Evolutionary conservation across 2,888 invertebrate genomes (phyloP), one percentile per base, ranked within the genome.

Genomic region (Caenorhabditis sinica): DNA sequence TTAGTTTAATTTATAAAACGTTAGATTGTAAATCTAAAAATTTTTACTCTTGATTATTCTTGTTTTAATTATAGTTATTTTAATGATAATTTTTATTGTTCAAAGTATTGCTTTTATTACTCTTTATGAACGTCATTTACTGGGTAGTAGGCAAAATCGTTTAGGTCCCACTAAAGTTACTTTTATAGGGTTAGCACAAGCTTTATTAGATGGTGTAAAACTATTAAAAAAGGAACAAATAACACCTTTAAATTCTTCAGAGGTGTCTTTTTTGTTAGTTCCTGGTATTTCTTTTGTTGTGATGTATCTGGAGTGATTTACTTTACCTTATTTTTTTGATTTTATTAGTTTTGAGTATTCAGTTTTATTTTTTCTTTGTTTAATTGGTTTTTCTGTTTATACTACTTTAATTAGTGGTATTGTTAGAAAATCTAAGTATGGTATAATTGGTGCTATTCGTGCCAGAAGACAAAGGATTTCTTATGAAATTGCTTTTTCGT

Each of bases 401-500:
- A 75, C 74, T 79, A 75, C 83, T 89, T 71, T 85, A 89, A 33
- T 90, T 77, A 85, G 87, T 36, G 88, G 89, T 79, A 56, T 89
- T 76, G 85, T 86, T 11, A 88, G 88, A 25, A 90, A 88, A 71
- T 89, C 89, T 71, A 90, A 91, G 66, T 90, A 90, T 89, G 79
- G 87, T 65, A 87, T 88, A 71, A 77, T 92, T 60, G 90, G 90
- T 72, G 88, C 88, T 83, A 84, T 90, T 76, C 90, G 90, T 82
- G 83, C 88, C 40, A 88, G 88, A 69, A 87, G 87, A 36, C 89
- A 89, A 73, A 89, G 89, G 66, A 84, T 91, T 83, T 89, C 87
- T 86, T 91, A 87, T 90, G 89, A 90, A 81, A 86, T 90, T 88
- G 85, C 87, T 86, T 90, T 89, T 86, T 86, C 86, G 82, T 58